A percentile compares a stretch with the other conserved stretches of the same genome.
Conservation (phyloP, 2,888 invertebrate genomes). For the Sepioteuthis lessoniana region DNA sequence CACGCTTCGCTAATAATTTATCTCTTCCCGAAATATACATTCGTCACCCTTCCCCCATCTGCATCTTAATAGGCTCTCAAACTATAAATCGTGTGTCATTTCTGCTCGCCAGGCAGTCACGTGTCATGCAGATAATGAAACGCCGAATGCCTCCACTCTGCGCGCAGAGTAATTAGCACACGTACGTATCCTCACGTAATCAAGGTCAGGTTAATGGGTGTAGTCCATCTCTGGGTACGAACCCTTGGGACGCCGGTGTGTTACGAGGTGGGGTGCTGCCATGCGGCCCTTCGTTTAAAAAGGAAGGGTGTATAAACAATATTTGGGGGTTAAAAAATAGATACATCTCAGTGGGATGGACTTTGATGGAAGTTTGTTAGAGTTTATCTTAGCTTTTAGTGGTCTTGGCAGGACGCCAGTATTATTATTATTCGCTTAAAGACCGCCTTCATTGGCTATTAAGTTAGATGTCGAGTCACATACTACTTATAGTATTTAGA, state of each 20-base stretch:
- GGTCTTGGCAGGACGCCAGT: not conserved
- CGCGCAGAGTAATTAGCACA: not conserved
- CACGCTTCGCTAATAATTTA: not conserved
- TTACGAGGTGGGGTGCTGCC: no score
- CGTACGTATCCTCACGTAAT: not conserved
- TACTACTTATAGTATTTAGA: no score
- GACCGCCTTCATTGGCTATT: no score
- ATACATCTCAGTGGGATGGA: not conserved
- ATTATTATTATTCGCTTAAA: not conserved
- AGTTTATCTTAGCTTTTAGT: not conserved
- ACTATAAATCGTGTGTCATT: not conserved
- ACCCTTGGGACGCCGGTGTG: not conserved
- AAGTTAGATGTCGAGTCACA: no score
- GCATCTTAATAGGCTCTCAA: not conserved
- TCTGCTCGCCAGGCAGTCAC: not conserved
- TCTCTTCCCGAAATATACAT: not conserved
- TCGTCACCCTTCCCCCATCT: not conserved
- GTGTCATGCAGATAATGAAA: not conserved
- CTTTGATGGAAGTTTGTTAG: not conserved
- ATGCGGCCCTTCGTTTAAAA: not conserved
- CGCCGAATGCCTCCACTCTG: not conserved
- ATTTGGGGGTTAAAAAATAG: not conserved
- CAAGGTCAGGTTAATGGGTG: slow-evolving; percentile 11
- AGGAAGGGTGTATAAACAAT: not conserved
- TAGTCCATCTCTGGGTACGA: not conserved